Conservation (phyloP, 2,888 invertebrate genomes). For the Portevinia maculata region DNA sequence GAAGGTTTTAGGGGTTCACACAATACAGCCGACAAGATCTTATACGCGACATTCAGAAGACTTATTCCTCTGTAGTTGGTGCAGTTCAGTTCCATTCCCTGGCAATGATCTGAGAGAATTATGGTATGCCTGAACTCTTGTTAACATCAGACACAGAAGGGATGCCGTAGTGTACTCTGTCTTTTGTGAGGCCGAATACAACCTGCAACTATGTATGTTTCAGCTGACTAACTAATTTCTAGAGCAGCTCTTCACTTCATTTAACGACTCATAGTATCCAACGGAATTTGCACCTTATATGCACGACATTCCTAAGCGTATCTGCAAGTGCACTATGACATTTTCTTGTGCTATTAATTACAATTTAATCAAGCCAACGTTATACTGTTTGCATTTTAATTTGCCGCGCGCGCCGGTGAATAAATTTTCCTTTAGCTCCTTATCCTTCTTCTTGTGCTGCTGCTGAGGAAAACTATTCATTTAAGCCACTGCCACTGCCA, state of each 20-base stretch:
- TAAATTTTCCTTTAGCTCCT: conserved; percentile 46
- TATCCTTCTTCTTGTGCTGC: conserved; percentile 4
- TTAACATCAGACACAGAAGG: too few species aligned
- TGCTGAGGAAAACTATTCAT: conserved; percentile 44
- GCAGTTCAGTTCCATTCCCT: too few species aligned
- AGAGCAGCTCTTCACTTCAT: background rate
- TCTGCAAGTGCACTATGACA: conserved; percentile 38
- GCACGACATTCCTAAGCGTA: conserved; percentile 8
- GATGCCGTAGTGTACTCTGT: too few species aligned
- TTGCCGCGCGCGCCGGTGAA: conserved; percentile 68
- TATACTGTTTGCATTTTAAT: conserved; percentile 70
- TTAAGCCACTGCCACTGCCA: conserved; percentile 44
- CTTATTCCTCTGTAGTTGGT: too few species aligned
- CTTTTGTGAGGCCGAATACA: too few species aligned
- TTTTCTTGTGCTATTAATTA: conserved; percentile 22
- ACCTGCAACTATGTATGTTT: too few species aligned
- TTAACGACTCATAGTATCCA: background rate
- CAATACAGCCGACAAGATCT: too few species aligned
- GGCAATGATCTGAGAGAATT: too few species aligned
- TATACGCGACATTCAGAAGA: too few species aligned
- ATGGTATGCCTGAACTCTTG: too few species aligned
- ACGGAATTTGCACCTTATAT: conserved; percentile 8
- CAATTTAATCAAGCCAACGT: conserved; percentile 68
- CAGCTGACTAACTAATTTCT: too few species aligned
- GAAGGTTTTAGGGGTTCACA: too few species aligned